These are phyloP conservation scores for Bimastos eiseni DNA, from an alignment of 2,888 invertebrate species.

Conservation along the genomic window DNA sequence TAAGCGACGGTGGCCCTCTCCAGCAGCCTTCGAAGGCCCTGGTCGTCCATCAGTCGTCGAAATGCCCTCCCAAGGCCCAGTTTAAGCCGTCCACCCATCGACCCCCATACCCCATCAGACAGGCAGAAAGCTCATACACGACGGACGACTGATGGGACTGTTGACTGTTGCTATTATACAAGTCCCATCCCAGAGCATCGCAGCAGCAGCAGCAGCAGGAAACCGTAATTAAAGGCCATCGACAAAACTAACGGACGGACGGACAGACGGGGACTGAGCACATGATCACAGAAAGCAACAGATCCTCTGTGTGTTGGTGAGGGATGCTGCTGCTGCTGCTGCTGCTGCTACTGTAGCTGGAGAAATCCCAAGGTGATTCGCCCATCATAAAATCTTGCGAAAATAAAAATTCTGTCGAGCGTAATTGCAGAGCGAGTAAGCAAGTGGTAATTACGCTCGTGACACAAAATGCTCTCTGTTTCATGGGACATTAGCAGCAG, in stretches of 20 bases:
- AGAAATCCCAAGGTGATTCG: neutral
- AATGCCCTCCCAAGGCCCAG: slow-evolving; percentile 3
- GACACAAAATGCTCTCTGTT: neutral
- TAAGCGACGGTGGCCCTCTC: neutral
- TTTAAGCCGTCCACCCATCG: neutral
- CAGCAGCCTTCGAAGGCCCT: neutral
- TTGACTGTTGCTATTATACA: neutral
- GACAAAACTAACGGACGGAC: neutral
- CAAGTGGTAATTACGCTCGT: neutral
- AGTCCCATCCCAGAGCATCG: neutral
- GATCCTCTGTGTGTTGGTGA: neutral
- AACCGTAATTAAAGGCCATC: neutral
- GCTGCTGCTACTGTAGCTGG: neutral
- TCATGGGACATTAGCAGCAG: neutral
- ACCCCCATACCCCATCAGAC: neutral
- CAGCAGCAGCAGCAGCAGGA: neutral
- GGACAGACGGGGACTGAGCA: neutral
- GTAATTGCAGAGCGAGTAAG: neutral
- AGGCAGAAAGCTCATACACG: neutral
- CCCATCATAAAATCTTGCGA: neutral
- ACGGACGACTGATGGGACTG: neutral
- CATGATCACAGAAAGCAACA: neutral
- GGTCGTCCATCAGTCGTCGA: neutral
- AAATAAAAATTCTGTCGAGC: neutral
- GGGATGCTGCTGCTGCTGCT: neutral